Percentiles rank a stretch among this genome's conserved stretches.
Conservation (phyloP, 1,140 invertebrate species). For the Aradophagus sp. region DNA sequence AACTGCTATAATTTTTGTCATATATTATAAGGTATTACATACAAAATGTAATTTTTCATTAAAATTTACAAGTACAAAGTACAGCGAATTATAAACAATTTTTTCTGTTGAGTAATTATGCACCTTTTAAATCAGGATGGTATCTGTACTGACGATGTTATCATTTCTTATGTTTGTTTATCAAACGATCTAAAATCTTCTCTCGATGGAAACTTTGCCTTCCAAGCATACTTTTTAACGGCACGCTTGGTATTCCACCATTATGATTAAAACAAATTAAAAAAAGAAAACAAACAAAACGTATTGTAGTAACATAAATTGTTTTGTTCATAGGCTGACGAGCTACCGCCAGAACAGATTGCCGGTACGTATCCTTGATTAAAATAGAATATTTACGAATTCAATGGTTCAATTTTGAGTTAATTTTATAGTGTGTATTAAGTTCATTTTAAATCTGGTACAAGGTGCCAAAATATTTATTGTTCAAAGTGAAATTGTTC, state of each 20-base stretch:
- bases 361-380: conserved; percentile 71
- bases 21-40: not conserved
- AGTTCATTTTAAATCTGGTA: conserved; percentile 31
- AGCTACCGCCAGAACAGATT: conserved; percentile 80
- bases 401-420: conserved; percentile 39
- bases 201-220: no score
- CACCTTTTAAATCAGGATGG: no score
- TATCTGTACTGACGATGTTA: no score
- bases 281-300: no score
- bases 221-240: conserved; percentile 41
- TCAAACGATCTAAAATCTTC: no score
- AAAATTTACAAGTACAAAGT: conserved; percentile 21
- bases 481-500: conserved; percentile 6
- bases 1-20: no score
- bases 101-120: conserved; percentile 1
- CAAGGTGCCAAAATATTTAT: conserved; percentile 16
- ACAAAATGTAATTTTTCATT: conserved; percentile 1
- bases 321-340: conserved; percentile 76
- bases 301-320: conserved; percentile 28
- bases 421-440: conserved; percentile 22
- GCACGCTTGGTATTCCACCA: conserved; percentile 31
- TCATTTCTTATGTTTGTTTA: conserved; percentile 46
- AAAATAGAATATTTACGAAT: conserved; percentile 37
- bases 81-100: conserved; percentile 17
- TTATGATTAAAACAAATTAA: not conserved